phyloP scores from a whole-genome alignment of 2,797 vertebrate species.

The Lates japonicus region DNA sequence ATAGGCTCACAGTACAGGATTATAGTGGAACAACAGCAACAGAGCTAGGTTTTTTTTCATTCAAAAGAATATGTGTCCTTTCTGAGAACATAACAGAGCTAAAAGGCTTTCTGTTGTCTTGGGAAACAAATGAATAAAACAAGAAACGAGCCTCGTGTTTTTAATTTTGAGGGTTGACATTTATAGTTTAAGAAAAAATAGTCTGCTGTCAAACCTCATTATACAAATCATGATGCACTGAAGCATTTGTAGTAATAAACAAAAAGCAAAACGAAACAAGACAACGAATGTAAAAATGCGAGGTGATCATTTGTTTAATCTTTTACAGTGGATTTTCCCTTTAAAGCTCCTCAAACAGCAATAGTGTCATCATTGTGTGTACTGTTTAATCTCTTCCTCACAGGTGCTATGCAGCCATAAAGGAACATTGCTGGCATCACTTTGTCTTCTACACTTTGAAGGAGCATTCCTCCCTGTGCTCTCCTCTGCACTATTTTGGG shows the following conservation, averaged over 20 bases:
- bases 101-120: not conserved
- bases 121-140: not conserved
- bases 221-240: not conserved
- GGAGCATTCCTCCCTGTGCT: not conserved
- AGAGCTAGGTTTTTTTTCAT: not conserved
- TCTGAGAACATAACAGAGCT: not conserved
- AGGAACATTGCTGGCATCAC: conserved; percentile 25
- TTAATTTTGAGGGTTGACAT: not conserved
- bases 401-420: conserved; percentile 6
- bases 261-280: not conserved
- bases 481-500: conserved; percentile 22
- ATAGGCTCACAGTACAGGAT: not conserved
- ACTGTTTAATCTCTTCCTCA: conserved; percentile 27
- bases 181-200: not conserved
- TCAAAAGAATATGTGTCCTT: not conserved
- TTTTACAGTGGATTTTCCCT: not conserved
- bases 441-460: conserved; percentile 25
- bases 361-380: not conserved
- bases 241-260: not conserved
- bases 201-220: not conserved
- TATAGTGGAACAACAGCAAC: not conserved
- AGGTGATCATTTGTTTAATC: not conserved
- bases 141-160: conserved; percentile 4
- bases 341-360: not conserved
- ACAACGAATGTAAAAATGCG: not conserved